phyloP scores from a whole-genome alignment of 2,888 invertebrate species.

The Pasiphila rectangulata region DNA sequence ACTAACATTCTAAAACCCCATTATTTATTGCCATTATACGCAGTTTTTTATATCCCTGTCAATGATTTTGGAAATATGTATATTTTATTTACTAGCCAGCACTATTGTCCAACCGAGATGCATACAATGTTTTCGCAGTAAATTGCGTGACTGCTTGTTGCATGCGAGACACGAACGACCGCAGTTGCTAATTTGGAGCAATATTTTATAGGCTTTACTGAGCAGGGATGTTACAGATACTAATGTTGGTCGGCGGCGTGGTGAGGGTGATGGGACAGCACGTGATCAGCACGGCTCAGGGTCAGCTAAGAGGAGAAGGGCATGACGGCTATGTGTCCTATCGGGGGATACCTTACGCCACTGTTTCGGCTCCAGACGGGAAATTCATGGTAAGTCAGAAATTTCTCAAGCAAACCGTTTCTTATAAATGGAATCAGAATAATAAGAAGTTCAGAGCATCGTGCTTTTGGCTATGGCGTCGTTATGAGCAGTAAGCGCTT shows the following conservation, averaged over 20 bases:
- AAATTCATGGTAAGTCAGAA: constrained; percentile 55
- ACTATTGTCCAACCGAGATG: constrained; percentile 19
- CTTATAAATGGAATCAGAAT: no score
- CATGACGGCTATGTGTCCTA: constrained; percentile 60
- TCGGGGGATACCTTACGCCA: constrained; percentile 64
- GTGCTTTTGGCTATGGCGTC: no score
- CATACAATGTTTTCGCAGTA: neutral
- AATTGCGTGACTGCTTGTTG: constrained; percentile 19
- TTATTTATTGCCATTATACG: no score
- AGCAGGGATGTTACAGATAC: constrained; percentile 3
- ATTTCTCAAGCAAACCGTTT: no score
- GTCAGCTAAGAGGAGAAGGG: constrained; percentile 48
- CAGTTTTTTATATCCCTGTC: no score
- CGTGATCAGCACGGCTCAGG: constrained; percentile 57
- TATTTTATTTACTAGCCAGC: constrained; percentile 6
- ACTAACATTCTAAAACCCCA: no score
- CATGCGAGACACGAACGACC: neutral
- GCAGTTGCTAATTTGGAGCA: neutral
- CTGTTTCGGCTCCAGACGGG: constrained; percentile 35
- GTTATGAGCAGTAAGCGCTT: no score
- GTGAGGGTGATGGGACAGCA: constrained; percentile 33
- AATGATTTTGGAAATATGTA: no score
- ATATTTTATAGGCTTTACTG: neutral
- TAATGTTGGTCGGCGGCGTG: constrained; percentile 28
- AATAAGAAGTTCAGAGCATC: no score